Evolutionary conservation across 2,797 vertebrate genomes (phyloP).

Genomic region (Gephyroberyx darwinii): DNA sequence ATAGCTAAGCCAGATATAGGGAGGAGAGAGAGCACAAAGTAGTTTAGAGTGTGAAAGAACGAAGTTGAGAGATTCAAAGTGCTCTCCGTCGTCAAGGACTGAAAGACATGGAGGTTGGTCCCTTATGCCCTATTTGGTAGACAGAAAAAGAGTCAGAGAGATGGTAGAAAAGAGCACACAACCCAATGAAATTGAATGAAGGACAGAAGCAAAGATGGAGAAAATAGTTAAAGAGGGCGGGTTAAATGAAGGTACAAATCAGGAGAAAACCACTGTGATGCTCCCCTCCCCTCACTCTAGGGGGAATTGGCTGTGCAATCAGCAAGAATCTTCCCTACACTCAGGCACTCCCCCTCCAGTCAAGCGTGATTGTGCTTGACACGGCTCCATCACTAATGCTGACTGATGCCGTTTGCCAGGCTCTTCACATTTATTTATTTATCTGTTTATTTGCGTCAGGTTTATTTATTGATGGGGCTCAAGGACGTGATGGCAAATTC

Average conservation of each 20-base stretch:
- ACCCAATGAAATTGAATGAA: slow-evolving; percentile 33
- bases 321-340: slow-evolving; percentile 64
- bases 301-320: slow-evolving; percentile 61
- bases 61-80: not conserved
- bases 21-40: not conserved
- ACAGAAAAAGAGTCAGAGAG: slow-evolving; percentile 13
- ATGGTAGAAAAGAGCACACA: slow-evolving; percentile 24
- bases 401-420: slow-evolving; percentile 79
- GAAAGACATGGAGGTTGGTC: not conserved
- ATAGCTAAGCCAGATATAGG: slow-evolving; percentile 9
- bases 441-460: slow-evolving; percentile 83
- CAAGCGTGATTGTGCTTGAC: slow-evolving; percentile 76
- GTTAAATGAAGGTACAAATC: slow-evolving; percentile 55
- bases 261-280: slow-evolving; percentile 16
- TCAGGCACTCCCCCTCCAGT: slow-evolving; percentile 69
- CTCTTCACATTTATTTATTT: slow-evolving; percentile 83
- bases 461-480: slow-evolving; percentile 84
- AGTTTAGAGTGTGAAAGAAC: slow-evolving; percentile 3
- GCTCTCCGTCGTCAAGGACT: not conserved
- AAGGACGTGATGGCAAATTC: slow-evolving; percentile 70
- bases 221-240: slow-evolving; percentile 44
- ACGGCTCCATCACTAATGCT: slow-evolving; percentile 81
- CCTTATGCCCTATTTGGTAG: not conserved
- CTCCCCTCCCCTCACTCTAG: not conserved
- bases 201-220: slow-evolving; percentile 29